Percentiles rank a stretch among this genome's conserved stretches.
Conservation (phyloP, 2,888 invertebrate genomes). For the Tetragonisca angustula region DNA sequence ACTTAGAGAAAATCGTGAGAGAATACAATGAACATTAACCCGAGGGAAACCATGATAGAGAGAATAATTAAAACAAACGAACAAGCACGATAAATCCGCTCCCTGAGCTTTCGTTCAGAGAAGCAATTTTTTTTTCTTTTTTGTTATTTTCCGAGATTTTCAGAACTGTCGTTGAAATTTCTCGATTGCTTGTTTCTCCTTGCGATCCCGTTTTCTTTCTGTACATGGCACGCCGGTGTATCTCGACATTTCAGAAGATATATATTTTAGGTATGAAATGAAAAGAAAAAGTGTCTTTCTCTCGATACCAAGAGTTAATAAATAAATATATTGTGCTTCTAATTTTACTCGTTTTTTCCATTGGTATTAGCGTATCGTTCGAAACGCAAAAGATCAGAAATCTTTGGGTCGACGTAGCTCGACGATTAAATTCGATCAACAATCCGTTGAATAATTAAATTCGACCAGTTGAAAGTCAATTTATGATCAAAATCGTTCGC, state of each 20-base stretch:
- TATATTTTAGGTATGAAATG: too few relatives aligned
- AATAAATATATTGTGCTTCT: neutral
- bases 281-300: neutral
- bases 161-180: neutral
- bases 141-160: neutral
- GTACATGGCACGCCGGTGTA: neutral
- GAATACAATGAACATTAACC: neutral
- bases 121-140: too few relatives aligned
- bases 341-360: neutral
- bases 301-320: neutral
- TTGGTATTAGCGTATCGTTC: too few relatives aligned
- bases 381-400: fast-evolving
- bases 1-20: neutral
- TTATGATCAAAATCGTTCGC: neutral
- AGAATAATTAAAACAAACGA: neutral
- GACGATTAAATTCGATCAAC: neutral
- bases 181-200: neutral
- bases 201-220: neutral
- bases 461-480: neutral
- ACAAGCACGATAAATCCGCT: neutral
- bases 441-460: neutral
- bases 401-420: neutral
- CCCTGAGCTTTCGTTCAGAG: too few relatives aligned
- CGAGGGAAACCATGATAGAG: neutral
- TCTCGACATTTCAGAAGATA: neutral